Percentiles rank a stretch among this genome's conserved stretches.
These are phyloP conservation scores for Ceuthmochares aereus DNA, from an alignment of 2,113 vertebrate genomes.

Conservation along the genomic window DNA sequence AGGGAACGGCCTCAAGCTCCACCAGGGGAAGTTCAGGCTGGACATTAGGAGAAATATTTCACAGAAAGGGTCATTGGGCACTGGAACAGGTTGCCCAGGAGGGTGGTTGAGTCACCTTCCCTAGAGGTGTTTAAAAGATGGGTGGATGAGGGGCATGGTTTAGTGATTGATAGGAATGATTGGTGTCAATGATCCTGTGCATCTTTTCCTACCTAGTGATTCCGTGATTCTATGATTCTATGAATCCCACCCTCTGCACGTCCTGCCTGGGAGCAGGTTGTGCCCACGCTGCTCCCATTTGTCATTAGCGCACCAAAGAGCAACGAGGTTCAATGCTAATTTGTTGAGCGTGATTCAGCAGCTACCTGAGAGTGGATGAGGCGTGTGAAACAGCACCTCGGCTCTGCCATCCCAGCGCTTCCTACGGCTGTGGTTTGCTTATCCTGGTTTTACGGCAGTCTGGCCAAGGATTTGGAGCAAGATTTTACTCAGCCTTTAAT, in stretches of 20 bases:
- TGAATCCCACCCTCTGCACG: neutral
- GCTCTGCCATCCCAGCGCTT: neutral
- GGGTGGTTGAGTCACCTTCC: no score
- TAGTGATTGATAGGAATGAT: no score
- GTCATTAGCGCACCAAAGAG: neutral
- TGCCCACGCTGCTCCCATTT: neutral
- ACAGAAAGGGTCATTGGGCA: no score
- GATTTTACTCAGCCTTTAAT: conserved; percentile 10
- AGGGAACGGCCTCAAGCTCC: no score
- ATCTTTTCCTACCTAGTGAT: no score
- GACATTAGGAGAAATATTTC: no score
- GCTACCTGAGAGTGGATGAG: neutral
- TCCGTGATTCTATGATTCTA: no score
- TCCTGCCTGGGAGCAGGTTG: neutral
- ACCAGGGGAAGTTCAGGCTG: no score
- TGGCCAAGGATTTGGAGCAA: neutral
- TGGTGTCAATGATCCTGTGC: no score
- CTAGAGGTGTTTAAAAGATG: no score
- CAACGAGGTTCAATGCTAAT: neutral
- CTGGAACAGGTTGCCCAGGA: no score
- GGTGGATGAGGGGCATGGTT: no score
- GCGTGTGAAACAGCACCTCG: neutral
- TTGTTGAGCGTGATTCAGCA: neutral
- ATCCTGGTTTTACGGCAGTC: neutral
- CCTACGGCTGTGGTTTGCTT: neutral